A percentile compares a stretch with the other conserved stretches of the same genome.
Conservation (phyloP, 2,888 invertebrate species). For the Xestobium rufovillosum region DNA sequence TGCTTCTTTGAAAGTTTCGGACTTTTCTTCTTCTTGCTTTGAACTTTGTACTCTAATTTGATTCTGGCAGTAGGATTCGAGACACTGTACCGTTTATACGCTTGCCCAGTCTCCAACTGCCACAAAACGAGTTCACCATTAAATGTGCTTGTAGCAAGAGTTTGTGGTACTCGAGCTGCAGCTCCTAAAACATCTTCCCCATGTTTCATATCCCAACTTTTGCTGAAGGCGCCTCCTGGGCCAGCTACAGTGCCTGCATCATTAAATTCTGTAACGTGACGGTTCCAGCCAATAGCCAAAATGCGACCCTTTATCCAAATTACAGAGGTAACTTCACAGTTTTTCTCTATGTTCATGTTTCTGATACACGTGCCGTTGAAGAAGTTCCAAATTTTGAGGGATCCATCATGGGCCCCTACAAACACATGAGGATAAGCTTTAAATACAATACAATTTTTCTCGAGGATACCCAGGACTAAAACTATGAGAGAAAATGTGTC, state of each 20-base stretch:
- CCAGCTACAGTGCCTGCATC: slow-evolving; percentile 49
- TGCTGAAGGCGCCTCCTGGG: slow-evolving; percentile 41
- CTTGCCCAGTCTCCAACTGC: slow-evolving; percentile 75
- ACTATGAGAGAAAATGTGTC: too few relatives aligned
- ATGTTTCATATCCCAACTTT: slow-evolving; percentile 66
- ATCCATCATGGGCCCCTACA: slow-evolving; percentile 73
- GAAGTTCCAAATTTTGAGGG: slow-evolving; percentile 78
- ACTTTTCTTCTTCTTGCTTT: not conserved
- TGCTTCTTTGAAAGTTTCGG: too few relatives aligned
- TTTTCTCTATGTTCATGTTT: slow-evolving; percentile 50
- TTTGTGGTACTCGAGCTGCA: slow-evolving; percentile 56
- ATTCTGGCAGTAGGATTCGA: slow-evolving; percentile 51
- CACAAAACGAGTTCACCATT: slow-evolving; percentile 75
- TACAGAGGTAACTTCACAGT: slow-evolving; percentile 47
- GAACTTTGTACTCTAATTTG: slow-evolving; percentile 48
- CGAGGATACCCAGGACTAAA: too few relatives aligned
- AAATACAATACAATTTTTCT: too few relatives aligned
- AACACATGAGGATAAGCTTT: too few relatives aligned
- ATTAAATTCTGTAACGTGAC: slow-evolving; percentile 61
- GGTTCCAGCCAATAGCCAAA: slow-evolving; percentile 73
- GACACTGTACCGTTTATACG: slow-evolving; percentile 49
- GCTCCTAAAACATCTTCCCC: slow-evolving; percentile 68
- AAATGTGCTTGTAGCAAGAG: slow-evolving; percentile 68
- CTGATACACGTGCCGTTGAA: slow-evolving; percentile 68
- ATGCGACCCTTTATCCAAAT: slow-evolving; percentile 53